Percentiles rank a stretch among this genome's conserved stretches.
Conservation (phyloP, 2,797 vertebrate genomes). For the Pterois miles region DNA sequence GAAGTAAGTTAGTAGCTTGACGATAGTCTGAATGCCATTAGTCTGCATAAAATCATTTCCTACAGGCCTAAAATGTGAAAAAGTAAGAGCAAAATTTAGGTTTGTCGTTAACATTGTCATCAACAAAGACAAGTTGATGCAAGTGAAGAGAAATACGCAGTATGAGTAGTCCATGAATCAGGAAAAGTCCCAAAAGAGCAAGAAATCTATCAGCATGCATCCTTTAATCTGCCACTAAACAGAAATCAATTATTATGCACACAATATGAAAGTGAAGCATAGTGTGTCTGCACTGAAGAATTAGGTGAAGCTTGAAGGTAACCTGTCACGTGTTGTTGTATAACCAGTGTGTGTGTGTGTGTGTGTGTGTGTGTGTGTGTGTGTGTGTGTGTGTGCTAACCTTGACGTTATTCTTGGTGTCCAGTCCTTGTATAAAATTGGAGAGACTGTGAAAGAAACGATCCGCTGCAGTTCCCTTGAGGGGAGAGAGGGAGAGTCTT, state of each 20-base stretch:
- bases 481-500: not conserved
- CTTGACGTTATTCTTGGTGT: conserved; percentile 96
- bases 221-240: not conserved
- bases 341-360: conserved; percentile 8
- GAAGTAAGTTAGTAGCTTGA: not conserved
- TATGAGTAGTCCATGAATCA: not conserved
- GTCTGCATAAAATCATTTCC: not conserved
- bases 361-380: not conserved
- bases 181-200: not conserved
- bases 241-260: not conserved
- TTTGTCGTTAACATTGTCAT: not conserved
- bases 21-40: not conserved
- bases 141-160: not conserved
- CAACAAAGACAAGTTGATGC: not conserved
- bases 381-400: conserved; percentile 71
- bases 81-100: not conserved
- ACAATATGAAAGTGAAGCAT: not conserved
- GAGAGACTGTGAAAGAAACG: conserved; percentile 92
- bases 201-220: not conserved
- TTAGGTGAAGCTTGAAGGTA: not conserved
- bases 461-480: conserved; percentile 90
- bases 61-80: not conserved
- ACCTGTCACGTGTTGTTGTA: conserved; percentile 8
- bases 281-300: not conserved
- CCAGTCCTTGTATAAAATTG: conserved; percentile 90